Evolutionary conservation across 2,113 vertebrate genomes (phyloP).

Genomic region (Hystrix cristata): DNA sequence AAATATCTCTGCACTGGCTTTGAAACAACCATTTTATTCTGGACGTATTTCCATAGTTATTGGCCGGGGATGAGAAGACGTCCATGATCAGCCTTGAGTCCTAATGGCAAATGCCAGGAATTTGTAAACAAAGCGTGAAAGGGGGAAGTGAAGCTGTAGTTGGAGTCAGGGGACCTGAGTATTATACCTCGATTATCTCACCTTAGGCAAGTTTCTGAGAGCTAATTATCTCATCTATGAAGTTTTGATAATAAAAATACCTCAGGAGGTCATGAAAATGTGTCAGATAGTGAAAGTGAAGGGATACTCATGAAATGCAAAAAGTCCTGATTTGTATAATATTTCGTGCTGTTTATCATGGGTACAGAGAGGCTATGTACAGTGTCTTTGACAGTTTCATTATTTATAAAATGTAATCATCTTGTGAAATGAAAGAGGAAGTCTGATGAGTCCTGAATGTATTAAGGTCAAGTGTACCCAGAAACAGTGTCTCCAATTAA

Average conservation of each 20-base stretch:
- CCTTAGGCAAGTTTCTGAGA: background rate
- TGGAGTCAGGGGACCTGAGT: background rate
- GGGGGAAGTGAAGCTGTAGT: background rate
- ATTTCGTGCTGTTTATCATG: background rate
- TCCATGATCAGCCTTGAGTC: background rate
- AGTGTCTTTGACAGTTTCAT: background rate
- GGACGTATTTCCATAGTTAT: background rate
- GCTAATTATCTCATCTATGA: background rate
- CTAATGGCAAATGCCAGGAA: background rate
- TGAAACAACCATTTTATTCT: background rate
- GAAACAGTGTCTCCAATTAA: background rate
- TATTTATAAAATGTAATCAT: conserved; percentile 2
- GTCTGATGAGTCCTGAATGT: background rate
- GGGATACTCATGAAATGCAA: background rate
- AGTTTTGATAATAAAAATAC: conserved; percentile 38
- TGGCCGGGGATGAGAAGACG: background rate
- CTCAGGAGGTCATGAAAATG: background rate
- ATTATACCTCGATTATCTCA: background rate
- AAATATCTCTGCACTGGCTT: background rate
- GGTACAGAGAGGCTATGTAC: background rate
- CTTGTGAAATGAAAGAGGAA: conserved; percentile 28
- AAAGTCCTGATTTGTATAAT: background rate
- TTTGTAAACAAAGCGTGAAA: background rate
- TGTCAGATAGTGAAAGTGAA: conserved; percentile 31
- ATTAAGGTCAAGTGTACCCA: background rate